Conservation (phyloP, 1,140 invertebrate genomes). For the Megalopta genalis region DNA sequence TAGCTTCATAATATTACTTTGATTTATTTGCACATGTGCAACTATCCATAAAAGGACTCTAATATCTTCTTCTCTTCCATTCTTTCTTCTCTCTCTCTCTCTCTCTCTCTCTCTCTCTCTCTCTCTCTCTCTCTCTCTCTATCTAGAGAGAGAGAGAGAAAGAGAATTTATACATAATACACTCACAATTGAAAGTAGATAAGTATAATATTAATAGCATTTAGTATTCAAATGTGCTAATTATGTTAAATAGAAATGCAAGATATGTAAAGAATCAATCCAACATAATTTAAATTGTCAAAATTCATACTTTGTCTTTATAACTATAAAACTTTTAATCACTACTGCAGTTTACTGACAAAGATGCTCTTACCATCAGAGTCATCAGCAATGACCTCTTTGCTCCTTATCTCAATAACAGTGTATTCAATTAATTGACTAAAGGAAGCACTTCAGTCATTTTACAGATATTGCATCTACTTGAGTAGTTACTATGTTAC, state of each 20-base stretch:
- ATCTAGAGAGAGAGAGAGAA: neutral
- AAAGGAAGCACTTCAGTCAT: conserved; percentile 29
- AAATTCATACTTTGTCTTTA: neutral
- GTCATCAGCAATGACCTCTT: conserved; percentile 65
- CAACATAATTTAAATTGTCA: conserved; percentile 18
- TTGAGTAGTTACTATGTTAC: conserved; percentile 5
- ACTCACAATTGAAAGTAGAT: neutral
- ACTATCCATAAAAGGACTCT: neutral
- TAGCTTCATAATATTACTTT: neutral
- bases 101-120: neutral
- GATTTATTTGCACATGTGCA: neutral
- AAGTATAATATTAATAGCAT: neutral
- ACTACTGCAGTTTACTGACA: conserved; percentile 48
- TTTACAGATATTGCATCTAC: conserved; percentile 17
- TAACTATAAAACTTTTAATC: conserved; percentile 31
- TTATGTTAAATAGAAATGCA: neutral
- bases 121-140: neutral
- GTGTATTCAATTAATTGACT: conserved; percentile 58
- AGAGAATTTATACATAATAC: too few species aligned
- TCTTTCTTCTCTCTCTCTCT: neutral
- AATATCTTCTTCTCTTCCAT: neutral
- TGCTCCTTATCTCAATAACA: conserved; percentile 59
- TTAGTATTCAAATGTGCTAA: neutral
- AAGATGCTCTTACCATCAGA: conserved; percentile 49
- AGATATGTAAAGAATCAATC: neutral